A percentile compares a stretch with the other conserved stretches of the same genome.
Evolutionary conservation across 1,140 invertebrate species (phyloP).

Genomic region (Pollicipes pollicipes): DNA sequence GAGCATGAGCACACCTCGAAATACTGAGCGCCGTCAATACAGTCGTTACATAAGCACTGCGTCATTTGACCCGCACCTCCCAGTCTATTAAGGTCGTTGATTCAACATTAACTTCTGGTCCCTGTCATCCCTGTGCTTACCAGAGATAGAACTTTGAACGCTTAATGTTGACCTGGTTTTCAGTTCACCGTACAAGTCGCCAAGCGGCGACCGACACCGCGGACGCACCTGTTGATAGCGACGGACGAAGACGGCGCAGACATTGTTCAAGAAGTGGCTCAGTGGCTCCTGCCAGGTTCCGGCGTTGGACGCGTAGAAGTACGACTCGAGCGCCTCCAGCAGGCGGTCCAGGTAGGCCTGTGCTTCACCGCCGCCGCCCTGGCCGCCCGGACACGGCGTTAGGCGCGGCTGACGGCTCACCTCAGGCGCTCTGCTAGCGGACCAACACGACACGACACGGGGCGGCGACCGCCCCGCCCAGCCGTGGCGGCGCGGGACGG

Average conservation of each 20-base stretch:
- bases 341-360: slow-evolving; percentile 60
- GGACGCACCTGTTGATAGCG: slow-evolving; percentile 37
- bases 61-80: too few species aligned
- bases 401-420: too few species aligned
- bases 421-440: background rate
- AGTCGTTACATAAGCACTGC: too few species aligned
- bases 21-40: too few species aligned
- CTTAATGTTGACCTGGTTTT: too few species aligned
- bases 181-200: too few species aligned
- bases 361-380: slow-evolving; percentile 37
- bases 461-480: background rate
- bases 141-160: too few species aligned
- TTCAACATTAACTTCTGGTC: too few species aligned
- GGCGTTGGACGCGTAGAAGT: slow-evolving; percentile 71
- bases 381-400: slow-evolving; percentile 16
- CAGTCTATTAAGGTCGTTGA: too few species aligned
- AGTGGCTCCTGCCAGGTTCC: slow-evolving; percentile 44
- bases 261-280: slow-evolving; percentile 23
- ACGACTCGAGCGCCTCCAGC: slow-evolving; percentile 66
- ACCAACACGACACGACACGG: background rate
- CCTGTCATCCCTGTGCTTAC: too few species aligned
- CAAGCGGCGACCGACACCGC: background rate
- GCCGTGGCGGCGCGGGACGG: too few species aligned
- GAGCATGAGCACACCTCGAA: too few species aligned
- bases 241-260: slow-evolving; percentile 34